Evolutionary conservation across 2,113 vertebrate species (phyloP), one percentile per base, ranked within the genome.

Genomic region (Rhinoderma darwinii): DNA sequence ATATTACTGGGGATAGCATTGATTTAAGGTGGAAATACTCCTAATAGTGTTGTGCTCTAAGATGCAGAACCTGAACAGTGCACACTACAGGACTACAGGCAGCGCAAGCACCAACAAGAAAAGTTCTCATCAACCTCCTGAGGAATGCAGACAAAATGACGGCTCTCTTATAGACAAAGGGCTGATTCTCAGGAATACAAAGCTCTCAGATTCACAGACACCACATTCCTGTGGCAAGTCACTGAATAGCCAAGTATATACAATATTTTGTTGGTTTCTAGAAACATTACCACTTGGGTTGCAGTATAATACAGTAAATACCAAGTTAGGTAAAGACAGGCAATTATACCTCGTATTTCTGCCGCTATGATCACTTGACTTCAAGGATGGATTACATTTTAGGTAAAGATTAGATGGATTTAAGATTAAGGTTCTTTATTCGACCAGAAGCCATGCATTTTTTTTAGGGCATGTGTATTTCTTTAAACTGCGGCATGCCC

Each of bases 151-250:
- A 84, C 44, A 82, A n/a, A 17, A 83, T 81, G 84, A 90, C 88
- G 79, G 83, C 88, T 89, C 83, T 35, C 81, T 86, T 5, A 84
- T 43, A 86, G 91, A 93, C 89, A 92, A 94, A 92, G 90, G 51
- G 56, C 66, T 4, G 35, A 89, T 92, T 92, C 90, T 93, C 86
- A 89, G 77, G 32, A 20, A 47, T 18, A 77, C 70, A 89, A 76
- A 74, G 79, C 84, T 54, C 44, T 9, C 70, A 80, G 88, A 83
- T 5, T 81, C 89, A 89, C 78, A 82, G 89, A 84, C 87, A 89
- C 6, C 86, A 82, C 86, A 87, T 87, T 87, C 86, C 86, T 75
- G 51, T 59, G 70, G 79, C 50, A 82, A 82, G 79, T 75, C 79
- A 82, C 74, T 75, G 79, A 87, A 82, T 72, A 82, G 78, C 70